phyloP scores from a whole-genome alignment of 2,888 invertebrate genomes.

The Xestia c-nigrum region DNA sequence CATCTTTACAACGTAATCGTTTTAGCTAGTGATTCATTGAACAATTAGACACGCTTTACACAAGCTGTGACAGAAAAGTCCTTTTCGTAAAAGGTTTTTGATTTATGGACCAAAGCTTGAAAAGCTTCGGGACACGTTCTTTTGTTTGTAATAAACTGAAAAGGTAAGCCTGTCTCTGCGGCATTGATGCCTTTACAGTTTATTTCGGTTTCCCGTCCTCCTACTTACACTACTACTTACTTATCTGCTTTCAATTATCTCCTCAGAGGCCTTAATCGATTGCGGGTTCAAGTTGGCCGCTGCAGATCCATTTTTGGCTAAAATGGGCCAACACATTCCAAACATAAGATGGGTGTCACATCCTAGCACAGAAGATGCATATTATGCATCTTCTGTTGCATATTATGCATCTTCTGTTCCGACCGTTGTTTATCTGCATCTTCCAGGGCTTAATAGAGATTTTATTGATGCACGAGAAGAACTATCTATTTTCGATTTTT shows the following conservation, averaged over 20 bases:
- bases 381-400: no score
- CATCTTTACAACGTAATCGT: slow-evolving; percentile 13
- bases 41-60: slow-evolving; percentile 6
- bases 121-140: not conserved
- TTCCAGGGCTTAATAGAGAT: no score
- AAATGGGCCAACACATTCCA: no score
- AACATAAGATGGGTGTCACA: no score
- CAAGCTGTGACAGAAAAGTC: not conserved
- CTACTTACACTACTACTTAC: no score
- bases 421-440: no score
- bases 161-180: not conserved
- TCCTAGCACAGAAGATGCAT: no score
- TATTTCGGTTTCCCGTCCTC: not conserved
- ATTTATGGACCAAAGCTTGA: not conserved
- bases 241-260: not conserved
- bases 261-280: not conserved
- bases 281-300: not conserved
- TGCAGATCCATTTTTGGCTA: not conserved
- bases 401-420: no score
- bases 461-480: no score
- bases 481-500: no score
- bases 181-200: not conserved
- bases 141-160: not conserved
- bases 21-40: slow-evolving; percentile 18
- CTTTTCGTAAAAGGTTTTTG: slow-evolving; percentile 9